Percentiles rank a stretch among this genome's conserved stretches.
Conservation (phyloP, 2,113 vertebrate genomes). For the Polyodon spathula region DNA sequence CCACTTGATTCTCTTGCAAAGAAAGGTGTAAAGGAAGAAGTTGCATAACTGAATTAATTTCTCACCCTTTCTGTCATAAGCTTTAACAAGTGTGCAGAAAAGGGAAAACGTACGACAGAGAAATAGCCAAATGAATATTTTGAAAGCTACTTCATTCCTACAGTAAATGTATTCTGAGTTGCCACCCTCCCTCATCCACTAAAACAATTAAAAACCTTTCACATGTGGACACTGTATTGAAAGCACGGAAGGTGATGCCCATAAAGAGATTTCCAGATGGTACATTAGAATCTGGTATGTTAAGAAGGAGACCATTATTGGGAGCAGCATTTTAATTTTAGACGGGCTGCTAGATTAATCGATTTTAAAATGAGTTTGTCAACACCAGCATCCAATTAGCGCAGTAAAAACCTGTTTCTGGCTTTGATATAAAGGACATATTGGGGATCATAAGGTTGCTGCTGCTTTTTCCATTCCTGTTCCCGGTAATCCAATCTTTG, state of each 20-base stretch:
- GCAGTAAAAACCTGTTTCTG: conserved; percentile 35
- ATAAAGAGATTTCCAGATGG: conserved; percentile 65
- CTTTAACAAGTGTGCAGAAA: background rate
- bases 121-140: background rate
- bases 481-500: conserved; percentile 6
- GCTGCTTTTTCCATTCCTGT: conserved; percentile 1
- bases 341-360: conserved; percentile 52
- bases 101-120: background rate
- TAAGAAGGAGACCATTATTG: conserved; percentile 57
- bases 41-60: background rate
- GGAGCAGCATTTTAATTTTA: conserved; percentile 53
- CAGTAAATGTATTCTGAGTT: background rate
- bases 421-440: background rate
- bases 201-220: conserved; percentile 27
- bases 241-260: conserved; percentile 50
- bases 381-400: conserved; percentile 60
- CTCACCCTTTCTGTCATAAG: background rate
- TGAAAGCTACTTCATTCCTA: too few species aligned
- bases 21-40: background rate
- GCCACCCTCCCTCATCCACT: conserved; percentile 24
- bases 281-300: conserved; percentile 55
- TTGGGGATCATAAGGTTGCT: conserved; percentile 3
- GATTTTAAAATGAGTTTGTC: conserved; percentile 66
- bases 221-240: conserved; percentile 48
- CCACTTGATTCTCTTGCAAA: background rate